Evolutionary conservation across 2,888 invertebrate species (phyloP).

Genomic region (Dynastes tityus): DNA sequence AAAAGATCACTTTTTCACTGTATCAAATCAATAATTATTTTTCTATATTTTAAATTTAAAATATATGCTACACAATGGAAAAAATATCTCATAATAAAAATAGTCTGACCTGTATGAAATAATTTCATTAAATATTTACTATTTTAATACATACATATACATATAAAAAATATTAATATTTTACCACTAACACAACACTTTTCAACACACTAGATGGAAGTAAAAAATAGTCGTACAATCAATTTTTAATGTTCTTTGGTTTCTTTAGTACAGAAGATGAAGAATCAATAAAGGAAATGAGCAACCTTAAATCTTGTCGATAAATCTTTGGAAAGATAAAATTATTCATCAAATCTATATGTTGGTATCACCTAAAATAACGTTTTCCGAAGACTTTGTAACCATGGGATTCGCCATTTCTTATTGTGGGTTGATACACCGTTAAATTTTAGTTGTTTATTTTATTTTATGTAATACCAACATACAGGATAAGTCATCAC

Average conservation of each 20-base stretch:
- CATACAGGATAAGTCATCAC: not conserved
- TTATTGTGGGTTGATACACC: not conserved
- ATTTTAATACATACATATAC: slow-evolving; percentile 36
- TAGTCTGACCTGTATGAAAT: slow-evolving; percentile 39
- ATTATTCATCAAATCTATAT: not conserved
- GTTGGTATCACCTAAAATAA: not conserved
- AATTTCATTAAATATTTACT: slow-evolving; percentile 10
- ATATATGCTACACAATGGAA: too few relatives aligned
- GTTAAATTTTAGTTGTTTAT: not conserved
- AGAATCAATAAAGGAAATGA: not conserved
- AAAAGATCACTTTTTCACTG: too few relatives aligned
- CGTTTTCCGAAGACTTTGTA: too few relatives aligned
- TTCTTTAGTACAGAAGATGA: slow-evolving; percentile 13
- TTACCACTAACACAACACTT: slow-evolving; percentile 38
- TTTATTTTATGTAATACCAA: not conserved
- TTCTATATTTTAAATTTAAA: too few relatives aligned
- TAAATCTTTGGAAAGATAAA: not conserved
- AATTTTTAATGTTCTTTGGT: slow-evolving; percentile 39
- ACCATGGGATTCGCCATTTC: not conserved
- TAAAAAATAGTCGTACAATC: slow-evolving; percentile 30
- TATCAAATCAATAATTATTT: too few relatives aligned
- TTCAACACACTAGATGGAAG: slow-evolving; percentile 46
- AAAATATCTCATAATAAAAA: not conserved
- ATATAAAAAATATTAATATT: slow-evolving; percentile 49
- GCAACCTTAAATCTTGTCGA: not conserved